A percentile compares a stretch with the other conserved stretches of the same genome.
phyloP scores from a whole-genome alignment of 2,888 invertebrate genomes.

The Alcis repandata region DNA sequence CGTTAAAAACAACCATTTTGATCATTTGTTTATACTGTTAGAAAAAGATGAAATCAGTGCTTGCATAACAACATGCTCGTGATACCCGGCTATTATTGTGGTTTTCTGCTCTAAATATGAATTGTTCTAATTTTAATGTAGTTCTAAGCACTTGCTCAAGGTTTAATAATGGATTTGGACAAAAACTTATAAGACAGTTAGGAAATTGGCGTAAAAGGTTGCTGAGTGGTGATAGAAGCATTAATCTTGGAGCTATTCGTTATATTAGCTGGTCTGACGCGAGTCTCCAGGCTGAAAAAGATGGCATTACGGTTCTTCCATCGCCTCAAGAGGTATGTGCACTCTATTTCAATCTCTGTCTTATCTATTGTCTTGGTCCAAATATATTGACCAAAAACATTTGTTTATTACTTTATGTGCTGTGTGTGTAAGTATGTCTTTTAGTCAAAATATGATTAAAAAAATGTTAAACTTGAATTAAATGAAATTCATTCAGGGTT shows the following conservation, averaged over 20 bases:
- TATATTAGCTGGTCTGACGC: conserved; percentile 58
- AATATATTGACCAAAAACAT: too few relatives aligned
- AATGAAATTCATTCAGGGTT: too few relatives aligned
- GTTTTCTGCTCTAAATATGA: conserved; percentile 66
- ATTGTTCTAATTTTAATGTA: conserved; percentile 66
- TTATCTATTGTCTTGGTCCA: too few relatives aligned
- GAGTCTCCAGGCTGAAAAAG: conserved; percentile 60
- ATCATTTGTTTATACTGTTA: neutral
- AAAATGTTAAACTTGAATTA: too few relatives aligned
- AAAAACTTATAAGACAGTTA: conserved; percentile 51
- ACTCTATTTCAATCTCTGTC: conserved; percentile 25
- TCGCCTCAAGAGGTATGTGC: conserved; percentile 78
- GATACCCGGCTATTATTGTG: conserved; percentile 46
- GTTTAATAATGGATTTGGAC: conserved; percentile 61
- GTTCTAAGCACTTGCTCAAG: conserved; percentile 66
- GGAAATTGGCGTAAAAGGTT: conserved; percentile 56
- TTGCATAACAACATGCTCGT: conserved; percentile 75
- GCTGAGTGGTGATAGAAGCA: conserved; percentile 49
- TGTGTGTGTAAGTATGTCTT: too few relatives aligned
- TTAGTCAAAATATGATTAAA: too few relatives aligned
- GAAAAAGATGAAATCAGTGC: conserved; percentile 46
- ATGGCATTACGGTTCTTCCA: conserved; percentile 67
- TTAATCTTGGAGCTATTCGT: conserved; percentile 51
- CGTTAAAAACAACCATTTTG: too few relatives aligned
- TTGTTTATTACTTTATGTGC: too few relatives aligned